A percentile compares a stretch with the other conserved stretches of the same genome.
phyloP scores from a whole-genome alignment of 1,140 invertebrate genomes.

The Nasonia giraulti region DNA sequence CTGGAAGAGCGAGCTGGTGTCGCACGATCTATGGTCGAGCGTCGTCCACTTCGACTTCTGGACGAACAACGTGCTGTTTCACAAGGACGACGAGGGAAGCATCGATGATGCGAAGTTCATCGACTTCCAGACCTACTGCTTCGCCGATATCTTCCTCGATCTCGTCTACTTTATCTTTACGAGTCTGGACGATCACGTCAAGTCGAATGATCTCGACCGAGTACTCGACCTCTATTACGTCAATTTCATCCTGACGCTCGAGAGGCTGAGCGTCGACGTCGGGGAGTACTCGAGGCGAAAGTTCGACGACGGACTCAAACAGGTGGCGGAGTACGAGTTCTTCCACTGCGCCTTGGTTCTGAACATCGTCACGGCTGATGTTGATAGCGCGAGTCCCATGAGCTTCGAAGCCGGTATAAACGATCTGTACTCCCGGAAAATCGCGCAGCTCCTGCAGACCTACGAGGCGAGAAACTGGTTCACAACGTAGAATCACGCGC shows the following conservation, averaged over 20 bases:
- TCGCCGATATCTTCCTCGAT: slow-evolving; percentile 5
- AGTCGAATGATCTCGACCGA: not conserved
- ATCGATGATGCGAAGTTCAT: slow-evolving; percentile 1
- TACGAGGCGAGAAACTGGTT: not conserved
- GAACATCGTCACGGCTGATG: not conserved
- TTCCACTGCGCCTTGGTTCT: not conserved
- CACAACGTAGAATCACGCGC: not conserved
- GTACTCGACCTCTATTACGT: not conserved
- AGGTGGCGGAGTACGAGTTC: not conserved
- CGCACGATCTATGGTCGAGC: not conserved
- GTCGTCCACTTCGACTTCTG: slow-evolving; percentile 8
- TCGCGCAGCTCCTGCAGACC: not conserved
- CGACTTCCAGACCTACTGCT: slow-evolving; percentile 7
- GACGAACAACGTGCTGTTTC: slow-evolving; percentile 15
- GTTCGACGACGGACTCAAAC: not conserved
- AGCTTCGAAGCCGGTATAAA: no score
- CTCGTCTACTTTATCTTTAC: not conserved
- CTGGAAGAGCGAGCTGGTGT: not conserved
- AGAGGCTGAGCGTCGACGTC: not conserved
- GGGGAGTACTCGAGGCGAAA: not conserved
- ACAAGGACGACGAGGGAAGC: no score
- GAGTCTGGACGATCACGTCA: not conserved
- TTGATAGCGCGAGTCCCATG: not conserved
- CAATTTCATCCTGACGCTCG: not conserved
- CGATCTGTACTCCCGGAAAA: not conserved